Evolutionary conservation across 2,797 vertebrate genomes (phyloP), one percentile per base, ranked within the genome.

Genomic region (Cetoscarus ocellatus): DNA sequence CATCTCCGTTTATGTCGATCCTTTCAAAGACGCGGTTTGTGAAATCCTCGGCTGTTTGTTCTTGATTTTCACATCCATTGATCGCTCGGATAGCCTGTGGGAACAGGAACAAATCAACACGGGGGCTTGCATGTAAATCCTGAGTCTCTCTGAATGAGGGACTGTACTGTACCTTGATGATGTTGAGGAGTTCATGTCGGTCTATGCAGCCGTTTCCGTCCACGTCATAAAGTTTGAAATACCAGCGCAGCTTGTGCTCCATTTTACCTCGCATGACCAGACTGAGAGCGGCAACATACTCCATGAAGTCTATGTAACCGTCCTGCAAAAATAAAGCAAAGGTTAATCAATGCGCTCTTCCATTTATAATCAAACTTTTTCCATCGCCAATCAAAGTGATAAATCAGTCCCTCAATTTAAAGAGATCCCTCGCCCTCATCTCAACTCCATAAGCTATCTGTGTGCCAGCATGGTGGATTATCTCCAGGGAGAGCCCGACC

Each of bases 231-330:
- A 98, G 96, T 72, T 96, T 96, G 91, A 98, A 98, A 75, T 98
- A 98, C 96, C 97, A 98, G 49, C 96, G 94, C 62, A 98, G 74
- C 55, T 97, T 98, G 90, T 98, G 97, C 90, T 98, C 96, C 95
- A 98, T 97, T 89, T 97, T 98, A 11, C 97, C 97, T 14, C 96
- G 89, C 88, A 98, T 96, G 68, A 98, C 96, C 0, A 97, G 94
- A 81, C 96, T 97, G 70, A 98, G 94, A 5, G 96, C 97, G 0
- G 96, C 97, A 69, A 98, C 96, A 0, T 98, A 97, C 85, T 98
- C 97, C 94, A 98, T 95, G 90, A 98, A 98, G 90, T 98, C 97
- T 38, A 97, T 96, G 80, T 96, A 96, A 10, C 97, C 97, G 42
- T 98, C 97, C 96, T 97, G 87, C 48, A 70, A 61, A 14, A 17